Evolutionary conservation across 2,113 vertebrate species (phyloP).

Genomic region (Nanorana parkeri): DNA sequence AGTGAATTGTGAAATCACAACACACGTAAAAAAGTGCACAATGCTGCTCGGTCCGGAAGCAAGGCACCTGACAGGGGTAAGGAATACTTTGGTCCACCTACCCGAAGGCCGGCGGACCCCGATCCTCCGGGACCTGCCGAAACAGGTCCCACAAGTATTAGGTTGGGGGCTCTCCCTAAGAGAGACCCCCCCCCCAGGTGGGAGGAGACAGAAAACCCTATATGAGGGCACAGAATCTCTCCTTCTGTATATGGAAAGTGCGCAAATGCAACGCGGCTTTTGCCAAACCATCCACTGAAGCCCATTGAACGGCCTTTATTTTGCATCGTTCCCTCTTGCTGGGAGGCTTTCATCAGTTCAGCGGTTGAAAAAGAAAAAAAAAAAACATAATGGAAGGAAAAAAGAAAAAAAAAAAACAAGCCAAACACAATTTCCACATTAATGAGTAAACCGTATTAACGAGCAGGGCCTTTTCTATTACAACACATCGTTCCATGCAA

Average conservation of each 20-base stretch:
- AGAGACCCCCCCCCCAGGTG: no score
- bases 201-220: no score
- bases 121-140: no score
- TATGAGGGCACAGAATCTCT: no score
- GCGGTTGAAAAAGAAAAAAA: conserved; percentile 53
- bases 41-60: no score
- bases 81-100: no score
- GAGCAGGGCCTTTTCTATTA: conserved; percentile 36
- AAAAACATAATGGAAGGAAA: conserved; percentile 42
- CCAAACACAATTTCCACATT: conserved; percentile 53
- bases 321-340: conserved; percentile 40
- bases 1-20: no score
- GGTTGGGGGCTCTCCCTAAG: no score
- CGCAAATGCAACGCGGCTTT: neutral
- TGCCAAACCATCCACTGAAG: neutral
- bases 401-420: neutral
- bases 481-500: conserved; percentile 46
- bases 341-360: conserved; percentile 59
- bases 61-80: no score
- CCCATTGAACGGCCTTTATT: conserved; percentile 32
- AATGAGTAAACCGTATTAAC: conserved; percentile 48
- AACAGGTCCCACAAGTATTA: no score
- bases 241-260: conserved; percentile 17
- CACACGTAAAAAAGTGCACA: no score
- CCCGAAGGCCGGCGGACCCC: no score